Evolutionary conservation across 2,888 invertebrate genomes (phyloP).

Genomic region (Clivina fossor): DNA sequence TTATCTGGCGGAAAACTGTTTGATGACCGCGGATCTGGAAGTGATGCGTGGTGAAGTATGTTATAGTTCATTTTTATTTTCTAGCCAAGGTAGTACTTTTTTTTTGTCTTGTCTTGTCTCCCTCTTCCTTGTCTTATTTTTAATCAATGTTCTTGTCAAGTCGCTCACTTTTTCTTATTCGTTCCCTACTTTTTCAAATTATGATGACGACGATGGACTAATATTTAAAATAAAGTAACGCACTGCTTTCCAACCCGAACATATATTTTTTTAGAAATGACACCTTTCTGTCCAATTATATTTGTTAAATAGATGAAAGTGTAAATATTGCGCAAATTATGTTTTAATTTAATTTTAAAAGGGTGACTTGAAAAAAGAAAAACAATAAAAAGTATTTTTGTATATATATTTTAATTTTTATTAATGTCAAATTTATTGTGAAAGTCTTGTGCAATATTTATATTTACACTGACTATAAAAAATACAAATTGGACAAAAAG

Average conservation of each 20-base stretch:
- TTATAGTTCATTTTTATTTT: no score
- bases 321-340: neutral
- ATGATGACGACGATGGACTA: no score
- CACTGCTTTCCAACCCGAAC: conserved; percentile 28
- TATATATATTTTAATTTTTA: neutral
- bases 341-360: no score
- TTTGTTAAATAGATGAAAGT: no score
- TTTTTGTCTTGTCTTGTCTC: neutral
- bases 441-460: no score
- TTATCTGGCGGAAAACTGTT: conserved; percentile 45
- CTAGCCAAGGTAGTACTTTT: no score
- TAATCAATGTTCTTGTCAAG: conserved; percentile 10
- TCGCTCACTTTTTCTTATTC: conserved; percentile 22
- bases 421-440: no score
- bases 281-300: no score
- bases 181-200: conserved; percentile 20
- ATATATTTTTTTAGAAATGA: conserved; percentile 2
- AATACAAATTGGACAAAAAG: no score
- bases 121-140: conserved; percentile 1
- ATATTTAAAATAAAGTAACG: conserved; percentile 19
- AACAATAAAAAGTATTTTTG: no score
- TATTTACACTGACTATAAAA: no score
- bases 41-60: neutral
- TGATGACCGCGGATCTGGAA: conserved; percentile 32
- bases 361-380: no score